Evolutionary conservation across 2,888 invertebrate genomes (phyloP), one percentile per base, ranked within the genome.

Genomic region (Ecliptopera silaceata): DNA sequence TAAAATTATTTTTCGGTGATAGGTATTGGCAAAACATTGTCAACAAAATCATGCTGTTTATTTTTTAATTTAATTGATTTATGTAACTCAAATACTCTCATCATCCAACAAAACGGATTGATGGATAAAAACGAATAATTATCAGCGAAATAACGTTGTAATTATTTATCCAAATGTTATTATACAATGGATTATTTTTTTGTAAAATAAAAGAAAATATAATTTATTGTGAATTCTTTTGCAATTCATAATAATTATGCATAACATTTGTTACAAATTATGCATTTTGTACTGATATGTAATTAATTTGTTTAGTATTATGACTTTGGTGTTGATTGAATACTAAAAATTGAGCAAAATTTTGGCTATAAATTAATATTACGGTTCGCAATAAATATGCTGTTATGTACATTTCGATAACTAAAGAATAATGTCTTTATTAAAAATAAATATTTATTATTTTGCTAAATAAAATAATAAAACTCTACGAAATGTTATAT

Each of bases 261-360:
- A 53, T 53, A 22, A 41, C 36, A 29, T 20, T 44, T 63, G 66
- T 74, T 66, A 76, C 66, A 59, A 36, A 87, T 88, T 87, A 89
- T 88, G 88, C 83, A 72, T 77, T 89, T 89, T 90, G 90, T 91
- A 91, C 90, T 90, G 88, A 86, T 81, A 83, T 82, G 84, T 85
- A 76, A 75, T 77, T 45, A 78, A 77, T 26, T 78, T 78, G 74
- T 80, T 79, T 79, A 82, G 79, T 84, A 88, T 86, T 85, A 89
- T 86, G 88, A 90, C 90, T 91, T 91, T 91, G 90, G 90, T 90
- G 89, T 89, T 83, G 84, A 82, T 82, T 89, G 89, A 82, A 86
- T 84, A 85, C 77, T 85, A 83, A 84, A 90, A 84, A 90, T 91
- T 90, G 91, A 90, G 91, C 91, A 90, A 91, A 86, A 86, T 84